phyloP scores from a whole-genome alignment of 2,113 vertebrate species.

The Oncorhynchus keta region DNA sequence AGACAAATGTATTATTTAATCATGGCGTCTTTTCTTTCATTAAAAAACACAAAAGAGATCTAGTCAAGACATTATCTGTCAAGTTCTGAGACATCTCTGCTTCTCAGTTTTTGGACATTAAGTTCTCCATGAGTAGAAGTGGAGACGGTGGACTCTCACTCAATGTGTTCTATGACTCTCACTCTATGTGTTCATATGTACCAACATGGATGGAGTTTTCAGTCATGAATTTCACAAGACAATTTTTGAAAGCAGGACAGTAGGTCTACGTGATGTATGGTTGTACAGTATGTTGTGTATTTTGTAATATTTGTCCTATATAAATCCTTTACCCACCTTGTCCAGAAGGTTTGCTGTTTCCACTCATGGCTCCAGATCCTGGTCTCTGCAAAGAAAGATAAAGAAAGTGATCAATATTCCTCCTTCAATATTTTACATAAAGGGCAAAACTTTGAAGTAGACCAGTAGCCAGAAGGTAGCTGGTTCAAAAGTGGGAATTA shows the following conservation, averaged over 20 bases:
- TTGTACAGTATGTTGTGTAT: not conserved
- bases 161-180: not conserved
- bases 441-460: not conserved
- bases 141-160: not conserved
- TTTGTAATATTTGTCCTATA: not conserved
- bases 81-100: not conserved
- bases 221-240: not conserved
- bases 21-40: not conserved
- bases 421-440: not conserved
- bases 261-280: not conserved
- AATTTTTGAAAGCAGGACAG: not conserved
- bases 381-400: slow-evolving; percentile 63
- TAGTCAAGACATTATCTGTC: not conserved
- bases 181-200: not conserved
- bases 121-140: not conserved
- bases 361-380: slow-evolving; percentile 62
- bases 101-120: not conserved
- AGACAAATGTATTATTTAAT: not conserved
- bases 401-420: not conserved
- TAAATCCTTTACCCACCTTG: slow-evolving; percentile 57
- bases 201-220: not conserved
- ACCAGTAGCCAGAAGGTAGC: too few species aligned
- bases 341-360: slow-evolving; percentile 66
- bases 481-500: too few species aligned
- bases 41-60: not conserved